Evolutionary conservation across 2,797 vertebrate species (phyloP), one percentile per base, ranked within the genome.

Genomic region (Syngnathus rostellatus): DNA sequence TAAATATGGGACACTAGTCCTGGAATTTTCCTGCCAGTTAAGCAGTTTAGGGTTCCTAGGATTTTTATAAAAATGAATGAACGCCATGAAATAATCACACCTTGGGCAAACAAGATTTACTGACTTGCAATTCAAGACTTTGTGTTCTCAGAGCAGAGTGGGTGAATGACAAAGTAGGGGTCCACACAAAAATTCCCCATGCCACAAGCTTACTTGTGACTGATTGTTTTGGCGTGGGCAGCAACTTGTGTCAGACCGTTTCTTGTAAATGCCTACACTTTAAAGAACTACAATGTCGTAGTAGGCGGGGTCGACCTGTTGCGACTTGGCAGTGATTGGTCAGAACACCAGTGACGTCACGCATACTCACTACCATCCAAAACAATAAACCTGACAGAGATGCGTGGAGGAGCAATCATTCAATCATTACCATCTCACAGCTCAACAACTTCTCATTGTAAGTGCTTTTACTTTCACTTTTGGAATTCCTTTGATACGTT

Each of bases 261-360:
- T 96, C 94, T 95, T 88, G 92, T 93, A 95, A 95, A 93, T 76
- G 76, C 64, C 68, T 14, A 46, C 39, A 40, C 69, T 94, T 93
- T 76, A 63, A 41, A 91, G 91, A 94, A 94, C 51, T 73, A 16
- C 39, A 23, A 69, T 72, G 71, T 79, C 71, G 66, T 67, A 67
- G 53, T 71, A 75, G 88, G 84, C 59, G 0, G 72, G 66, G 23
- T 31, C 31, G 31, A 31, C 60, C 48, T 2, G 39, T 3, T 0
- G 48, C 0, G 3, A 5, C 48, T 1, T 4, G 2, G 5, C 51
- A 1, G 55, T 70, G 38, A 89, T 86, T 90, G 89, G 89, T 41
- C 66, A 25, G 46, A 59, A 40, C 0, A 31, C 21, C 19, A 16
- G 5, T 1, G 17, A 51, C 21, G 14, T 51, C 63, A 40, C 38